phyloP scores from a whole-genome alignment of 37 sponge, comb jelly and placozoan genomes.

The Aplysina aerophoba region DNA sequence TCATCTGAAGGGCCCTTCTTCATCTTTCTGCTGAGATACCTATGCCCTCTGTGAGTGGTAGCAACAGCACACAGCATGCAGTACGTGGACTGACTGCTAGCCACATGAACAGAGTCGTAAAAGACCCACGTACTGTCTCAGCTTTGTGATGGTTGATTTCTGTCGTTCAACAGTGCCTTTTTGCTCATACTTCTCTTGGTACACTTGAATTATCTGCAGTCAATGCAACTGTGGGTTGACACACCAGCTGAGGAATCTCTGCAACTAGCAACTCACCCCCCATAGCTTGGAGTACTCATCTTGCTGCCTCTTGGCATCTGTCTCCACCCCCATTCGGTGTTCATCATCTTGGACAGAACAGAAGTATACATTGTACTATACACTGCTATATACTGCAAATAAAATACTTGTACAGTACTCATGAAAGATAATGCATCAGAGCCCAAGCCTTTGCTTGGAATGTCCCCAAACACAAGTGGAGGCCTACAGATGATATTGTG shows the following conservation, averaged over 20 bases:
- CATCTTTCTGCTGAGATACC: neutral
- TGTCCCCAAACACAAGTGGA: too few species aligned
- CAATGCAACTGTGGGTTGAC: too few species aligned
- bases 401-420: too few species aligned
- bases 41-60: neutral
- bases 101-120: neutral
- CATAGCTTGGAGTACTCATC: constrained; percentile 28
- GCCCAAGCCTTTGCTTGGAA: too few species aligned
- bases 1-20: too few species aligned
- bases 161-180: neutral
- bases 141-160: neutral
- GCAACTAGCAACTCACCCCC: constrained; percentile 17
- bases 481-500: too few species aligned
- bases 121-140: neutral
- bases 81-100: neutral
- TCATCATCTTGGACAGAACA: constrained; percentile 15
- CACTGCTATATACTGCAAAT: too few species aligned
- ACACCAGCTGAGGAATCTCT: too few species aligned
- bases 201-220: neutral
- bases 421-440: too few species aligned
- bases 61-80: too few species aligned
- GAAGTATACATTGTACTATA: too few species aligned
- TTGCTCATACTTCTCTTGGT: constrained; percentile 17
- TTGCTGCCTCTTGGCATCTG: neutral
- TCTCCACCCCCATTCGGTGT: neutral